Percentiles rank a stretch among this genome's conserved stretches.
phyloP scores from a whole-genome alignment of 53 echinoderm and acorn worm species.

The Patiria pectinifera region DNA sequence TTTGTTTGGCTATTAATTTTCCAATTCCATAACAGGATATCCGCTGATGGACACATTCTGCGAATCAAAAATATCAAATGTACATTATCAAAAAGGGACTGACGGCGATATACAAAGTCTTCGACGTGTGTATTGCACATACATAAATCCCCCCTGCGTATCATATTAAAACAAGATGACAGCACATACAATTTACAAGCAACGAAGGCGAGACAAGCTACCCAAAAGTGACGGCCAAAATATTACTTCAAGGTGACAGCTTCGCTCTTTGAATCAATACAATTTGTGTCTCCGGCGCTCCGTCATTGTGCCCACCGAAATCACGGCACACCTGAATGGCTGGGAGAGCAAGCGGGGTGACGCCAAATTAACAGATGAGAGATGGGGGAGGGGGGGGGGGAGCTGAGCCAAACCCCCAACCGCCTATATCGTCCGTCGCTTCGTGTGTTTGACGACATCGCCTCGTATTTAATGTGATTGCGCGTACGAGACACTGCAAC shows the following conservation, averaged over 20 bases:
- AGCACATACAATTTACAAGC: neutral
- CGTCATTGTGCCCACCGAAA: neutral
- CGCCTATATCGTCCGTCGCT: neutral
- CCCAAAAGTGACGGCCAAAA: slow-evolving; percentile 18
- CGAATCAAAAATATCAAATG: no score
- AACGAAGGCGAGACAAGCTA: neutral
- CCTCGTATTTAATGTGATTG: slow-evolving; percentile 8
- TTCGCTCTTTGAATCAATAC: neutral
- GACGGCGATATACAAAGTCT: no score
- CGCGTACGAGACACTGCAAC: neutral
- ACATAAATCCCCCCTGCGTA: neutral
- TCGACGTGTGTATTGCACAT: no score
- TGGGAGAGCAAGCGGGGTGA: neutral
- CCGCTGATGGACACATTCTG: no score
- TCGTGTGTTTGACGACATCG: neutral
- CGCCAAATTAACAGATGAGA: neutral
- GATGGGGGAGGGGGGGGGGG: neutral
- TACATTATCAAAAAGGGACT: no score
- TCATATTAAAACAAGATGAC: neutral
- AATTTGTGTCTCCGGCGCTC: neutral
- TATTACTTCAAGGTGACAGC: neutral
- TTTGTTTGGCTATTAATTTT: no score
- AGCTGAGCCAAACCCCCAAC: neutral
- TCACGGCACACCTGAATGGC: neutral
- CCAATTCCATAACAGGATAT: no score